Conservation (phyloP, 2,888 invertebrate genomes). For the Panopea generosa region DNA sequence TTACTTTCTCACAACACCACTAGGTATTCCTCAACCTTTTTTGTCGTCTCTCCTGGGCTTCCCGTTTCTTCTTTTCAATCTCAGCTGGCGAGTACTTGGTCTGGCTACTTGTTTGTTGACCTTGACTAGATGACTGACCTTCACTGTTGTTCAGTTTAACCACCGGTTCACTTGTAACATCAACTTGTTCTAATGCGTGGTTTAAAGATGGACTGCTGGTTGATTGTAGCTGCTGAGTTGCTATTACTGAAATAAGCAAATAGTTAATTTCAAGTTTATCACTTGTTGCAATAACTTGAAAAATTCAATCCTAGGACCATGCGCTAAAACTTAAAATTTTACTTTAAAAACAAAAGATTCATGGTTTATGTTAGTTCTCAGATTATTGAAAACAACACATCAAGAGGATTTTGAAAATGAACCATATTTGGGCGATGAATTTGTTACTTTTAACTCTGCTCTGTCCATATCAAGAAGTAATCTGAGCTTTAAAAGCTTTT, state of each 20-base stretch:
- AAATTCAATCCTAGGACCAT: too few relatives aligned
- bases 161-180: constrained; percentile 2
- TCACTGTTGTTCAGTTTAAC: not conserved
- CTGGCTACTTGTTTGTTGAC: constrained; percentile 22
- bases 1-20: too few relatives aligned
- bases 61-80: constrained; percentile 71
- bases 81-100: constrained; percentile 71
- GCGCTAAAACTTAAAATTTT: too few relatives aligned
- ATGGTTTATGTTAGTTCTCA: too few relatives aligned
- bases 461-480: too few relatives aligned
- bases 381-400: too few relatives aligned
- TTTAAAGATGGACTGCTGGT: not conserved
- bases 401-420: too few relatives aligned
- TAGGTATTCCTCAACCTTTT: constrained; percentile 10
- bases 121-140: constrained; percentile 21
- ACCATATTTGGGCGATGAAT: too few relatives aligned
- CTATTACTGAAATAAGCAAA: constrained; percentile 18
- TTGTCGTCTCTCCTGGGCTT: constrained; percentile 63
- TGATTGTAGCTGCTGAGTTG: constrained; percentile 30
- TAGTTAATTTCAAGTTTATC: not conserved
- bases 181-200: not conserved
- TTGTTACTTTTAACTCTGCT: too few relatives aligned
- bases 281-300: not conserved
- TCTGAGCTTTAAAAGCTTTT: too few relatives aligned
- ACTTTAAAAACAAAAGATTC: too few relatives aligned